Conservation (phyloP, 2,113 vertebrate species). For the Epinephelus cyanopodus region DNA sequence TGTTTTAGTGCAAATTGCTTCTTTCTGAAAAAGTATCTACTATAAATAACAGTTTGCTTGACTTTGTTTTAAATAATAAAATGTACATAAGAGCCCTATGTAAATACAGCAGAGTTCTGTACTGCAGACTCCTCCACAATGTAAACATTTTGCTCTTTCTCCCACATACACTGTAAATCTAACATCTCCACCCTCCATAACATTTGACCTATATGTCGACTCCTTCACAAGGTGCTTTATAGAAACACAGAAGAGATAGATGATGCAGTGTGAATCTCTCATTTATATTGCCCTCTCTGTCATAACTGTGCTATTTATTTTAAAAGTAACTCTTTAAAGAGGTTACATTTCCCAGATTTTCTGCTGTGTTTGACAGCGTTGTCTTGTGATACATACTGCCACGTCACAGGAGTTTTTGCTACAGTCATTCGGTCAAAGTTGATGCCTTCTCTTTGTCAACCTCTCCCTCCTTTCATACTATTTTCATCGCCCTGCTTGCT, state of each 20-base stretch:
- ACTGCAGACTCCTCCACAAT: slow-evolving; percentile 36
- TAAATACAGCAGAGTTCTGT: slow-evolving; percentile 47
- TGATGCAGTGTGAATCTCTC: slow-evolving; percentile 5
- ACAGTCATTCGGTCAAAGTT: slow-evolving; percentile 53
- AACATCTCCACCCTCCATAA: slow-evolving; percentile 31
- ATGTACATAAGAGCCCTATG: slow-evolving; percentile 21
- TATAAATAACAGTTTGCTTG: slow-evolving; percentile 42
- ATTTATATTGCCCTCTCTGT: not conserved
- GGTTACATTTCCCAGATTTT: slow-evolving; percentile 16
- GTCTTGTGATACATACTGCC: slow-evolving; percentile 4
- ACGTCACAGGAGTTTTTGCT: slow-evolving; percentile 20
- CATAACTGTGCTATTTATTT: not conserved
- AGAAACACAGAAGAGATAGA: slow-evolving; percentile 36
- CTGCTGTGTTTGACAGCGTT: slow-evolving; percentile 4
- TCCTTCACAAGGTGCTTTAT: slow-evolving; percentile 33
- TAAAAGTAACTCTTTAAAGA: slow-evolving; percentile 4
- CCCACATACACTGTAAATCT: slow-evolving; percentile 57
- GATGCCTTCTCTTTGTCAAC: slow-evolving; percentile 39
- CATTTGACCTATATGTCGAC: slow-evolving; percentile 35
- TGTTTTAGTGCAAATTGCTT: not conserved
- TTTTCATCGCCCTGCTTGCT: not conserved
- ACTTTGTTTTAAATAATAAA: slow-evolving; percentile 53
- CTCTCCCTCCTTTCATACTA: slow-evolving; percentile 29
- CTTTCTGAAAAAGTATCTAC: not conserved
- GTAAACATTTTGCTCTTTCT: slow-evolving; percentile 63